phyloP scores from a whole-genome alignment of 2,888 invertebrate species.

The Cataglyphis rosenhaueri region DNA sequence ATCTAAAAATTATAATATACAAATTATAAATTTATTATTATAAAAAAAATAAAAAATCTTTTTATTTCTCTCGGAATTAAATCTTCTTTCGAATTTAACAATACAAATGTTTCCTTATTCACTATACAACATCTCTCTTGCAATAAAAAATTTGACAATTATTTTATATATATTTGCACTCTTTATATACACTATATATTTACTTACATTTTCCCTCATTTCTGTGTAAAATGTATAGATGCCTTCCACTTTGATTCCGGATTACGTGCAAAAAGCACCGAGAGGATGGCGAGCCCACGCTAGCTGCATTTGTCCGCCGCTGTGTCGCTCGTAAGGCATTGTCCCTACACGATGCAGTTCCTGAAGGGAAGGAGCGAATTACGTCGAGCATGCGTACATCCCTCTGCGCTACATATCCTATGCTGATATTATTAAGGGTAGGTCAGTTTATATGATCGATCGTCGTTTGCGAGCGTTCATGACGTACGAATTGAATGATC shows the following conservation, averaged over 20 bases:
- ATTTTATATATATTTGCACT: not conserved
- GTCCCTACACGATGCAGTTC: conserved; percentile 51
- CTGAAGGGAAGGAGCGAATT: conserved; percentile 37
- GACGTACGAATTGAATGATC: not conserved
- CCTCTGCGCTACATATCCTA: not conserved
- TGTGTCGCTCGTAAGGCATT: conserved; percentile 44
- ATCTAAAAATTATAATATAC: not conserved
- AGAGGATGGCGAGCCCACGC: conserved; percentile 15
- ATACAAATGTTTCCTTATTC: not conserved
- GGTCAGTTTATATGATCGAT: conserved; percentile 51
- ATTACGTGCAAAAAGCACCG: conserved; percentile 25
- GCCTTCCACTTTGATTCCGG: not conserved
- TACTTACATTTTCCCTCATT: conserved; percentile 53
- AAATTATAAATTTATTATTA: not conserved
- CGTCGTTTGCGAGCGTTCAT: not conserved
- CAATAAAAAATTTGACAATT: not conserved
- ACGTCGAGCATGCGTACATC: conserved; percentile 52
- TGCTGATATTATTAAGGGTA: conserved; percentile 13
- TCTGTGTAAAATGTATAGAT: not conserved
- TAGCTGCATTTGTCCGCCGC: conserved; percentile 54
- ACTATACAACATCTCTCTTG: not conserved
- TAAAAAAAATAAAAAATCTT: not conserved
- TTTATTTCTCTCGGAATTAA: not conserved
- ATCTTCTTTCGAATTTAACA: not conserved
- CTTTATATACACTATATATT: not conserved